Conservation (phyloP, 2,797 vertebrate genomes). For the Silurus aristotelis region DNA sequence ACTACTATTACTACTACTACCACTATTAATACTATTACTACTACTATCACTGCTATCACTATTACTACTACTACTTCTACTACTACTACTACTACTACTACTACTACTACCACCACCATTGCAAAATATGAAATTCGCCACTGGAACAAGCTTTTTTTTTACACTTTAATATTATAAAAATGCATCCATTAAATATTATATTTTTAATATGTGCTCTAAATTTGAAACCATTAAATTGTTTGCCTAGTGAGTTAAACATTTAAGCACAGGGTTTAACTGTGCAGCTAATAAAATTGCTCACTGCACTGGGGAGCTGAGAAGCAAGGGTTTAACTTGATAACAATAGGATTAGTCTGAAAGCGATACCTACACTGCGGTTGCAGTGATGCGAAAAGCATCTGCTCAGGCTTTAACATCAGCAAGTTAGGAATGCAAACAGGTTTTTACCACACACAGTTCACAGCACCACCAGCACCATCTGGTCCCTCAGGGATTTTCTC, state of each 20-base stretch:
- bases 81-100: too few species aligned
- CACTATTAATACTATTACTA: not conserved
- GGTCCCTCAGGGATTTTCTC: not conserved
- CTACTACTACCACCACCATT: too few species aligned
- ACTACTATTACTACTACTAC: too few species aligned
- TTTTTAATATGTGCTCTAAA: not conserved
- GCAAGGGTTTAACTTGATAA: not conserved
- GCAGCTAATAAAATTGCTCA: not conserved
- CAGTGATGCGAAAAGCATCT: not conserved
- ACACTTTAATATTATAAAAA: not conserved
- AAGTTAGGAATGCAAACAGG: conserved; percentile 17
- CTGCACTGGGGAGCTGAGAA: not conserved
- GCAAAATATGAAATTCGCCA: not conserved
- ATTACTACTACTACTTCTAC: too few species aligned
- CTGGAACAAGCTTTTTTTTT: not conserved
- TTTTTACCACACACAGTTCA: conserved; percentile 5
- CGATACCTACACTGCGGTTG: not conserved
- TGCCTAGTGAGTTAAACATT: not conserved
- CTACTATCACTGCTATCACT: too few species aligned
- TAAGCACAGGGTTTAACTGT: not conserved
- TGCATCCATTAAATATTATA: not conserved
- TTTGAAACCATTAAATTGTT: not conserved
- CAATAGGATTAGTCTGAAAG: not conserved
- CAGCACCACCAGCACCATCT: not conserved
- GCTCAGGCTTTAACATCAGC: not conserved